Base-by-base conservation (phyloP, 2,113 vertebrate species). In the Urocitellus parryii region DNA sequence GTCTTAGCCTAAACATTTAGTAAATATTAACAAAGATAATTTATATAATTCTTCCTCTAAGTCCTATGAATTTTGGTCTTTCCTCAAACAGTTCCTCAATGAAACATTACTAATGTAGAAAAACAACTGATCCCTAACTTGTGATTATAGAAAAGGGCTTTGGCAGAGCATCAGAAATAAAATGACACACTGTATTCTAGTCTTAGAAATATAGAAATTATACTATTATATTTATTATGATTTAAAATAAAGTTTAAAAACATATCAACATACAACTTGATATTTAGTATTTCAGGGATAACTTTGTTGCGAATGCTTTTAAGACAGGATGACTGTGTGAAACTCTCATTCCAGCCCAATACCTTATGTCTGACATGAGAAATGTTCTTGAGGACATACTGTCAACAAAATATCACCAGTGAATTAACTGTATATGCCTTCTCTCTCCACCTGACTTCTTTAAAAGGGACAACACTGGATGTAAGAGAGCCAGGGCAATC, bases 281-380 rank as follows among this genome's bases (percentile, higher is more conserved):
- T 68, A 89, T 73, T 94, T 86, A 81, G 18, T 27, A 93, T 95
- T 91, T 96, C 68, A 83, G 61, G 80, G 20, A 63, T 78, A 89
- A 79, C 13, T 86, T 42, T 74, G 37, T 45, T 45, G n/a, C 16
- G 39, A 84, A 42, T 34, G 2, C 73, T 73, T 86, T 95, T 92
- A 65, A 86, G 68, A 81, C 9, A 74, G 24, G 39, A 79, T 90
- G 32, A 20, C 11, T 12, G 51, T 2, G 45, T 42, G 14, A 90
- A 96, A 84, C 42, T 85, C 24, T 61, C 37, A 2, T 53, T 45
- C 45, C 45, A 45, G 45, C 45, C 45, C 45, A 45, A 45, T 45
- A 45, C 45, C 45, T 45, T 45, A 45, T 45, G 27, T 34, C 39
- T 25, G 86, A 81, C 32, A 48, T 85, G 86, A 79, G 61, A 94